Percentiles rank a stretch among this genome's conserved stretches.
phyloP scores from a whole-genome alignment of 2,113 vertebrate genomes.

The Elgaria multicarinata region DNA sequence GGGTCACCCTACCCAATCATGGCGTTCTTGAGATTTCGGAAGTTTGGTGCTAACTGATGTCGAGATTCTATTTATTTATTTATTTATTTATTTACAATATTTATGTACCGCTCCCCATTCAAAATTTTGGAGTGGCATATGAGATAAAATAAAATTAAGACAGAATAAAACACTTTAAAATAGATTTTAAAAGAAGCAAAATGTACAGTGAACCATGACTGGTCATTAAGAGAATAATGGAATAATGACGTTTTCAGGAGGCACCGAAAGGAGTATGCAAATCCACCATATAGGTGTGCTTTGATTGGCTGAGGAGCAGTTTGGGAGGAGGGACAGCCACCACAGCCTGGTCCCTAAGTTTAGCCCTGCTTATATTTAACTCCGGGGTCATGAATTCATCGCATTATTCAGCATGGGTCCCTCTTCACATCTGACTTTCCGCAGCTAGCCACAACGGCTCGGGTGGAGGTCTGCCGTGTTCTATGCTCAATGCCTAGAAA shows the following conservation, averaged over 20 bases:
- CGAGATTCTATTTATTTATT: too few species aligned
- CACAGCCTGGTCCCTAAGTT: fast-evolving
- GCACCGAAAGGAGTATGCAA: too few species aligned
- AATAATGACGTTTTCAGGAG: too few species aligned
- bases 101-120: too few species aligned
- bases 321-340: not conserved
- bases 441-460: fast-evolving
- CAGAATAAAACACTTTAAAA: too few species aligned
- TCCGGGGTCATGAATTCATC: not conserved
- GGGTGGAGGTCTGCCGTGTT: not conserved
- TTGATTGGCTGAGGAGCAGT: not conserved
- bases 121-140: too few species aligned
- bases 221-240: too few species aligned
- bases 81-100: too few species aligned
- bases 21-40: not conserved
- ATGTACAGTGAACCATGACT: too few species aligned
- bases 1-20: too few species aligned
- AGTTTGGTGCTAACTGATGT: not conserved
- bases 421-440: fast-evolving
- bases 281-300: not conserved
- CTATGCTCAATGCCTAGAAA: slow-evolving; percentile 40
- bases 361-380: not conserved
- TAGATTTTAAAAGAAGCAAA: too few species aligned
- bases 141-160: too few species aligned
- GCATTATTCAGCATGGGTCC: not conserved